Evolutionary conservation across 1,140 invertebrate genomes (phyloP), one percentile per base, ranked within the genome.

Genomic region (Cheumatopsyche charites): DNA sequence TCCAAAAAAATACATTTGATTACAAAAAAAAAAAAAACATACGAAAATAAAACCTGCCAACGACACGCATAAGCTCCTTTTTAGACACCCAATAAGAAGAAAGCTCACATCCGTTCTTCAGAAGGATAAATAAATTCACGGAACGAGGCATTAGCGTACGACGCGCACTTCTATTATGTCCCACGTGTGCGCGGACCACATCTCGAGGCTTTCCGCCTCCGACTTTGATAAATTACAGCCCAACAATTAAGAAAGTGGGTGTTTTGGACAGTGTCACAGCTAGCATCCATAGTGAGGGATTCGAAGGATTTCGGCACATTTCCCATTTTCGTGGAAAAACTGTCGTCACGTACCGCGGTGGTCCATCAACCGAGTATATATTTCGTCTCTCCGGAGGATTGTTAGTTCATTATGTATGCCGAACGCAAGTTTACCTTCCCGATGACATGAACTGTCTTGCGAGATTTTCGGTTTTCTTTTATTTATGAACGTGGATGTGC

Each of bases 391-490:
- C 21, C 9, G 21, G 55, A 58, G 55, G 3, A 47, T 58, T 23
- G 13, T 25, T 7, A 23, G 55, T 23, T 58, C 55, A 58, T 58
- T 58, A 58, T 12, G 55, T 58, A 58, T 58, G 55, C 55, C 55
- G 21, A 58, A 58, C 55, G 21, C n/a, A 7, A 23, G 9, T 23
- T 58, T 58, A 12, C 13, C 7, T 25, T 19, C n/a, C 55, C 9
- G 13, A 58, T 58, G 55, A 25, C 21, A 58, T 12, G 55, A 58
- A 17, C 19, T 19, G 55, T 58, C 55, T 19, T 19, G 19, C 19
- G 25, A 21, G 55, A 58, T 58, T 23, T 58, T 47, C 11, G 13
- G 5, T 6, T 47, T n/a, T 47, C 13, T 47, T 47, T 15, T 47
- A 47, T 47, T 47, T n/a, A 47, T 47, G 13, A 15, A 4, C 2